Evolutionary conservation across 92 coral and sea anemone species (phyloP), one percentile per base, ranked within the genome.

Genomic region (Umimayanthus kanabou): DNA sequence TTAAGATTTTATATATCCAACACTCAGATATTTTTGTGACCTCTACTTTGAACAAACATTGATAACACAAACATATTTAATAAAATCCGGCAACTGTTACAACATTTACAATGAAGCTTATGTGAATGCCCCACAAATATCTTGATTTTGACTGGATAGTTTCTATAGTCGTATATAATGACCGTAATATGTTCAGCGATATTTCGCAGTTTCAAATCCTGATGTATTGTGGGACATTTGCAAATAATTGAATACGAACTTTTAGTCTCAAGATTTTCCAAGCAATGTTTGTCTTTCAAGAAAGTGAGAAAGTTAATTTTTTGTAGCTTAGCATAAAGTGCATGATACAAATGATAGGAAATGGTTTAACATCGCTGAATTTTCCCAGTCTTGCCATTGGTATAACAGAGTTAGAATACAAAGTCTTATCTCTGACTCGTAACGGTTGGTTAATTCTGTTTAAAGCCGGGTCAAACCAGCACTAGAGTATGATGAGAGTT

Each of bases 1-100:
- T 5, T 26, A 83, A 83, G 53, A 81, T 83, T 83, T 70, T 83
- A 25, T 83, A 25, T 83, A 70, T 67, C 77, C 55, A 9, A 40
- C 76, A 65, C 74, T 69, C 77, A 55, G 49, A 70, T 83, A 83
- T 83, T 83, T 83, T 83, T 83, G 70, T 83, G 87, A 45, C 42
- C 77, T 67, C 16, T 45, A 43, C 87, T 67, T 43, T 82, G 64
- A 49, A 28, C 79, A 74, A 39, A 39, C 26, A 39, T 25, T 47
- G 29, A 69, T 83, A 83, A 26, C 37, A 70, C 65, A 69, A 43
- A 42, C 39, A 83, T 83, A 83, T 83, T 83, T 83, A 83, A 83
- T 65, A 50, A 47, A 49, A 42, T 43, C 47, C n/a, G n/a, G 39
- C 76, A 43, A 70, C 9, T 67, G 76, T 4, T 49, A 43, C 26